Evolutionary conservation across 2,113 vertebrate species (phyloP), one percentile per base, ranked within the genome.

Genomic region (Gavia stellata): DNA sequence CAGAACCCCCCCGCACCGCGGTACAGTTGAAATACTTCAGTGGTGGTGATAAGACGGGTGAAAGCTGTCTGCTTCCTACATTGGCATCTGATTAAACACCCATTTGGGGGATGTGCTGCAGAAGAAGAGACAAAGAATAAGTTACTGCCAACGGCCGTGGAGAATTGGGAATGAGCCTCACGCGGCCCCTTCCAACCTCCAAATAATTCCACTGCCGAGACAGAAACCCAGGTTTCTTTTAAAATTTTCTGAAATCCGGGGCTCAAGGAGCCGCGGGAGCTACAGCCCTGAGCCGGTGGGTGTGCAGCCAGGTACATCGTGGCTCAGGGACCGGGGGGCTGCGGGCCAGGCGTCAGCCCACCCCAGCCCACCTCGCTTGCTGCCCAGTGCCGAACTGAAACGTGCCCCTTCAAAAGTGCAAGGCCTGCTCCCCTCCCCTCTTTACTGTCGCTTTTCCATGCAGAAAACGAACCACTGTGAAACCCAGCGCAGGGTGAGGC

Each of bases 391-490:
- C 18, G 17, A 61, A 80, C 18, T 7, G 26, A 85, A 92, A 90
- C 0, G 0, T 2, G 0, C 5, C 8, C 16, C 34, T 24, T 62
- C 11, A 36, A 47, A 85, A n/a, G 8, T 1, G 0, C 28, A 47
- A 23, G 25, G 11, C 16, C 20, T 3, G 1, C 33, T 91, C 44
- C 62, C 56, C 26, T 91, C 42, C 15, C 38, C 24, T 44, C 53
- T 63, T 94, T 44, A 16, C 52, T 74, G 45, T 44, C 33, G 3
- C 17, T 80, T 78, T 70, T 70, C 55, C 7, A 2, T 49, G 56
- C 82, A 73, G 80, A 73, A 92, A 91, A 70, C 19, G 55, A 83
- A 85, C 24, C 49, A 38, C 42, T 0, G 0, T 2, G 3, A n/a
- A 62, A 71, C 36, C 10, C 6, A 79, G 77, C 6, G 8, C 52